These are phyloP conservation scores for Horisme vitalbata DNA, from an alignment of 2,888 invertebrate species.

Conservation along the genomic window DNA sequence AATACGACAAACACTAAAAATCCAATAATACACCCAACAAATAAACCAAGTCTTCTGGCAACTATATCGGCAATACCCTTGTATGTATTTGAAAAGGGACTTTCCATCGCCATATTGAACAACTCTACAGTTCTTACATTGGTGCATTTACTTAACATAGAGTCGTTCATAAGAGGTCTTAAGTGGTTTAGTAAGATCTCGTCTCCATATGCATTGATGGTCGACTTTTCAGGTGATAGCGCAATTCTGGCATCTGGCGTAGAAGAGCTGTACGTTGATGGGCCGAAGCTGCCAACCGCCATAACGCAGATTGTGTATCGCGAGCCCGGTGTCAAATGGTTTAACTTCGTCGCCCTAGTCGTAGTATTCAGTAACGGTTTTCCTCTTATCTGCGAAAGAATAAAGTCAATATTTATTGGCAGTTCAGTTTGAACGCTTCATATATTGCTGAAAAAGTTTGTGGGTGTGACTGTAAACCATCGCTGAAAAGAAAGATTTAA, in stretches of 20 bases:
- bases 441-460: conserved; percentile 44
- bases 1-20: conserved; percentile 92
- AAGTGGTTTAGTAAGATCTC: conserved; percentile 80
- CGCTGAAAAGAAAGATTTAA: conserved; percentile 69
- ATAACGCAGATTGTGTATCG: conserved; percentile 94
- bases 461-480: conserved; percentile 47
- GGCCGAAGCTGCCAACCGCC: conserved; percentile 88
- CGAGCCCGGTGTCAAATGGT: conserved; percentile 89
- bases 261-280: conserved; percentile 65
- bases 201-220: conserved; percentile 78
- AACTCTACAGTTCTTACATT: conserved; percentile 89
- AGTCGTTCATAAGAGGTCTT: conserved; percentile 81
- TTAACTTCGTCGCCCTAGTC: conserved; percentile 88
- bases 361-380: conserved; percentile 87
- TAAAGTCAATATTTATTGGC: conserved; percentile 27
- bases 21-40: conserved; percentile 93
- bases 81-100: conserved; percentile 84
- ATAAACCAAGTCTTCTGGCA: conserved; percentile 91
- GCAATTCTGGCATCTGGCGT: conserved; percentile 79
- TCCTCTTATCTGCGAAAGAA: conserved; percentile 86
- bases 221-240: conserved; percentile 61
- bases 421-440: conserved; percentile 24
- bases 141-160: conserved; percentile 89
- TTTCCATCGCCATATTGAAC: conserved; percentile 84
- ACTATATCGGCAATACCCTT: conserved; percentile 89